Base-by-base conservation (phyloP, 2,888 invertebrate genomes). In the Nemapogon koenigi region DNA sequence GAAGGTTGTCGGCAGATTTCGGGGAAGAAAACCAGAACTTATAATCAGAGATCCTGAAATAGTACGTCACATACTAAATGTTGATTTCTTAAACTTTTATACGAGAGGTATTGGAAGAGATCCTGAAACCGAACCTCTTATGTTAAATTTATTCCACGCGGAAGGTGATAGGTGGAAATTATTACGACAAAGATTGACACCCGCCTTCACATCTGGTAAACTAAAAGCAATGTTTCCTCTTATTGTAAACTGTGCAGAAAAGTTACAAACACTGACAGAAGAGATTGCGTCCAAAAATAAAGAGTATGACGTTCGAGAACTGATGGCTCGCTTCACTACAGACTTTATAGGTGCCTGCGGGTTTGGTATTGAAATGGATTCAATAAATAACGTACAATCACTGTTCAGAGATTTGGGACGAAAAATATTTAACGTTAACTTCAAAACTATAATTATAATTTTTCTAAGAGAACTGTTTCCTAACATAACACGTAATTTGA, bases 211-310 rank as follows among this genome's bases (percentile, higher is more conserved):
- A 1, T 62, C 59, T 0, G 60, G 63, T 2, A 70, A 71, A 40
- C 44, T 73, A 18, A 66, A 61, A 39, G 57, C 49, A 3, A 73
- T 72, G 73, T 73, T 68, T 33, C 72, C 72, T 2, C 47, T 73
- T 15, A 52, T 73, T 2, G 53, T 65, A 14, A 51, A 59, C 10
- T 62, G 70, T 36, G 60, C 73, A 0, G 59, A 63, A 35, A 69
- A 63, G 41, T 42, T 70, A 18, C 52, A 61, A 13, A 30, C 16
- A 0, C 43, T 56, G 10, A 41, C 38, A 1, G 38, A 29, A 3
- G 37, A 41, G 3, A 49, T 51, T 3, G 44, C 49, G 1, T 39
- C 43, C 1, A 41, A 30, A 3, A 54, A 59, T 2, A 61, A 57
- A 6, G 49, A 44, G 0, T 51, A 57, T 6, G 45, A 57, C 15